These are phyloP conservation scores for Saimiri boliviensis DNA, from an alignment of 2,113 vertebrate genomes.

Conservation along the genomic window DNA sequence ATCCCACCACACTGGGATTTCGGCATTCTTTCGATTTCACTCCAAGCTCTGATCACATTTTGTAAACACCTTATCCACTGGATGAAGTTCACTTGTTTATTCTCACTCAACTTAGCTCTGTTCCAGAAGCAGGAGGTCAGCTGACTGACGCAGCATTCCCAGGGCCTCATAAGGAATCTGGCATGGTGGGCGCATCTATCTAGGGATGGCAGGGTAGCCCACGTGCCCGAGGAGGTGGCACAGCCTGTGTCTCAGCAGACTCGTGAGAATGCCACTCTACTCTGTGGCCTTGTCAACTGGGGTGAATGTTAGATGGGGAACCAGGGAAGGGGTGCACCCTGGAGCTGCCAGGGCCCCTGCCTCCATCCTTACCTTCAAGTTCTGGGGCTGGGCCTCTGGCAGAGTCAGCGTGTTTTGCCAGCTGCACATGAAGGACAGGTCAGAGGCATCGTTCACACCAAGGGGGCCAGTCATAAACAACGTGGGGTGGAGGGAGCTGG, in stretches of 20 bases:
- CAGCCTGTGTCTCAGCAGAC: background rate
- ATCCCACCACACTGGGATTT: too few relatives aligned
- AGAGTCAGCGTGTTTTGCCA: constrained; percentile 61
- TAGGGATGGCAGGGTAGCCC: background rate
- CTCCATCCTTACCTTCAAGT: constrained; percentile 29
- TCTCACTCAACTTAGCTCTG: background rate
- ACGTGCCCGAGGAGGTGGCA: background rate
- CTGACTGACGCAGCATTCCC: background rate
- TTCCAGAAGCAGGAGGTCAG: background rate
- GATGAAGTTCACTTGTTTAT: too few relatives aligned
- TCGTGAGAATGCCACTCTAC: background rate
- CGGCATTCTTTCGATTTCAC: background rate
- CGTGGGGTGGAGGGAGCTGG: constrained; percentile 31
- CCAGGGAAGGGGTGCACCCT: rapidly evolving
- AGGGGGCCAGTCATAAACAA: constrained; percentile 60
- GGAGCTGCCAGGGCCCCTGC: background rate
- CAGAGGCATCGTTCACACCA: constrained; percentile 54
- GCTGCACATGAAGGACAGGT: constrained; percentile 68
- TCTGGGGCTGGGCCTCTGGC: background rate
- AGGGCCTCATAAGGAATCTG: background rate
- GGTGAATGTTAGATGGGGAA: background rate
- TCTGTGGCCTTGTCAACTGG: background rate
- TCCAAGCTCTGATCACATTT: background rate
- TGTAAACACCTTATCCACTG: too few relatives aligned
- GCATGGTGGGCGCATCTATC: background rate